Conservation (phyloP, 1,140 invertebrate species). For the Drosophila kurseongensis region DNA sequence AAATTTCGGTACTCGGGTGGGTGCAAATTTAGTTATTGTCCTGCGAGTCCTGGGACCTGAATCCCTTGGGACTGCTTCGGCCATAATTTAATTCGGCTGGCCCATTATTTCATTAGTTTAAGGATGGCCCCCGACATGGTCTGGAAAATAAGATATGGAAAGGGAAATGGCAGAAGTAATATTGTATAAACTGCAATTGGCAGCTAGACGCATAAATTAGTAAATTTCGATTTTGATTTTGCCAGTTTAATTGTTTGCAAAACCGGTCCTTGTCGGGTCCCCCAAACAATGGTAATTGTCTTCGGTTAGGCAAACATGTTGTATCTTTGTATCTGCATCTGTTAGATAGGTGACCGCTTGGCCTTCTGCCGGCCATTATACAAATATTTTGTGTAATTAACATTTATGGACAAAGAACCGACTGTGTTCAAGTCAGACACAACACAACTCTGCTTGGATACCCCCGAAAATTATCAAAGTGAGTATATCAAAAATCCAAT, state of each 20-base stretch:
- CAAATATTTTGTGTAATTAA: constrained; percentile 62
- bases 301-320: constrained; percentile 68
- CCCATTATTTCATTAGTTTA: constrained; percentile 80
- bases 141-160: not conserved
- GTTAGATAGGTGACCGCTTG: constrained; percentile 33
- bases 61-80: constrained; percentile 63
- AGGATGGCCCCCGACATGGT: constrained; percentile 37
- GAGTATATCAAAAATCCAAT: constrained; percentile 40
- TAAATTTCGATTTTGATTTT: constrained; percentile 82
- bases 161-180: constrained; percentile 12
- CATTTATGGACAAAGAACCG: constrained; percentile 60
- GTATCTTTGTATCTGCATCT: constrained; percentile 72
- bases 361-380: constrained; percentile 25
- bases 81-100: constrained; percentile 75
- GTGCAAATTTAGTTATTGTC: constrained; percentile 83
- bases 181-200: constrained; percentile 62
- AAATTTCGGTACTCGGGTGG: constrained; percentile 61
- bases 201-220: constrained; percentile 81
- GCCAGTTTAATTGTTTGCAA: constrained; percentile 77
- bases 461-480: constrained; percentile 17
- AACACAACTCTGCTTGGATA: not conserved
- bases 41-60: constrained; percentile 1
- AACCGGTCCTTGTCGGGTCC: constrained; percentile 2
- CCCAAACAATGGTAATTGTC: constrained; percentile 46
- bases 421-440: constrained; percentile 16